Evolutionary conservation across 2,113 vertebrate species (phyloP).

Genomic region (Campylorhamphus procurvoides): DNA sequence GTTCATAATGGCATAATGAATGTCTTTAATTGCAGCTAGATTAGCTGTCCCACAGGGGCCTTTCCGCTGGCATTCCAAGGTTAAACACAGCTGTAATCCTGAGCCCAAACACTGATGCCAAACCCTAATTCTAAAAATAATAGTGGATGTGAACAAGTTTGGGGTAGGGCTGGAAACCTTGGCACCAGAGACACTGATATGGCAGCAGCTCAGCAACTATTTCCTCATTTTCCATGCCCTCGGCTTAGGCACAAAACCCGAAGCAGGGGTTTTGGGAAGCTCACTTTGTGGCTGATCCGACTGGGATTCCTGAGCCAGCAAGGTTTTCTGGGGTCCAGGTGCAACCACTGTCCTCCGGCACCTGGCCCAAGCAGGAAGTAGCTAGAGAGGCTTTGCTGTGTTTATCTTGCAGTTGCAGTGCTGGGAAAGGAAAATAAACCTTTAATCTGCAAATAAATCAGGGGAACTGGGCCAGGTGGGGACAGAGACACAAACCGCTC

Average conservation of each 20-base stretch:
- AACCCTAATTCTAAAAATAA: neutral
- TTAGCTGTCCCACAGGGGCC: neutral
- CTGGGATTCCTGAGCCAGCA: neutral
- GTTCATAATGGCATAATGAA: neutral
- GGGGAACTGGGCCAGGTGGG: neutral
- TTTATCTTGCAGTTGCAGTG: neutral
- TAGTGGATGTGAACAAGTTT: fast-evolving
- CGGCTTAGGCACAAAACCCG: neutral
- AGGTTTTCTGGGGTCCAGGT: fast-evolving
- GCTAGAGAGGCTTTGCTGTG: neutral
- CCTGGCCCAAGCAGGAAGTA: neutral
- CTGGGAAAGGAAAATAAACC: conserved; percentile 60
- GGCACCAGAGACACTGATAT: fast-evolving
- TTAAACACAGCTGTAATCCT: neutral
- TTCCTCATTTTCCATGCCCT: neutral
- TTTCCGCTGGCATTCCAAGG: neutral
- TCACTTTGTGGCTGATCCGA: fast-evolving
- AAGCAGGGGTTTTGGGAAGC: neutral
- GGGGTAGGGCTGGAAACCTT: neutral
- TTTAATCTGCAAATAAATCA: neutral
- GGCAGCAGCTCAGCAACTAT: fast-evolving
- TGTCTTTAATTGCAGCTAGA: neutral
- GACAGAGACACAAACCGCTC: fast-evolving
- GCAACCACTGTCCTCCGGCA: neutral
- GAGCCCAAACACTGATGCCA: neutral